Evolutionary conservation across 2,888 invertebrate genomes (phyloP).

Genomic region (Mimas tiliae): DNA sequence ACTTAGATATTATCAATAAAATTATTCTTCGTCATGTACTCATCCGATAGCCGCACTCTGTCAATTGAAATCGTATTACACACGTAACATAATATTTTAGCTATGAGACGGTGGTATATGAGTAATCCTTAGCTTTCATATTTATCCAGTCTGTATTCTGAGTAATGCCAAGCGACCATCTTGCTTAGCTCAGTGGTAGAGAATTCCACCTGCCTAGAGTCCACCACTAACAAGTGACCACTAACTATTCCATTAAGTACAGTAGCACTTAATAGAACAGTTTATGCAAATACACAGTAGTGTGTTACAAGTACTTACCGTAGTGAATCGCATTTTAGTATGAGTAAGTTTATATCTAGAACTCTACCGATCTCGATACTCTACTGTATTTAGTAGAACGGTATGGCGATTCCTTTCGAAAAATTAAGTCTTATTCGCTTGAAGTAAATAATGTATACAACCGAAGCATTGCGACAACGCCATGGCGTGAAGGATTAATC

Average conservation of each 20-base stretch:
- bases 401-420: background rate
- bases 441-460: no score
- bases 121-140: background rate
- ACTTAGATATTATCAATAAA: slow-evolving; percentile 84
- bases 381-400: background rate
- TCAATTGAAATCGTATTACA: slow-evolving; percentile 50
- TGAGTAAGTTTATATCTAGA: background rate
- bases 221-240: background rate
- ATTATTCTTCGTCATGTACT: slow-evolving; percentile 77
- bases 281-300: no score
- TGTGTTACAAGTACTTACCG: no score
- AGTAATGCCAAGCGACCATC: background rate
- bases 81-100: background rate
- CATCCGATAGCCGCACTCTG: slow-evolving; percentile 62
- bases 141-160: background rate
- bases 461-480: no score
- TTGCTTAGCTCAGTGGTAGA: background rate
- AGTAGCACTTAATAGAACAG: no score
- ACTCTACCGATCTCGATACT: background rate
- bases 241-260: background rate
- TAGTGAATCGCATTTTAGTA: background rate
- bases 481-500: background rate
- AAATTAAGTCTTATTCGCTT: background rate
- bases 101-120: background rate
- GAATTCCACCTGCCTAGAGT: background rate